phyloP scores from a whole-genome alignment of 2,888 invertebrate genomes.

The Drosophila mercatorum region DNA sequence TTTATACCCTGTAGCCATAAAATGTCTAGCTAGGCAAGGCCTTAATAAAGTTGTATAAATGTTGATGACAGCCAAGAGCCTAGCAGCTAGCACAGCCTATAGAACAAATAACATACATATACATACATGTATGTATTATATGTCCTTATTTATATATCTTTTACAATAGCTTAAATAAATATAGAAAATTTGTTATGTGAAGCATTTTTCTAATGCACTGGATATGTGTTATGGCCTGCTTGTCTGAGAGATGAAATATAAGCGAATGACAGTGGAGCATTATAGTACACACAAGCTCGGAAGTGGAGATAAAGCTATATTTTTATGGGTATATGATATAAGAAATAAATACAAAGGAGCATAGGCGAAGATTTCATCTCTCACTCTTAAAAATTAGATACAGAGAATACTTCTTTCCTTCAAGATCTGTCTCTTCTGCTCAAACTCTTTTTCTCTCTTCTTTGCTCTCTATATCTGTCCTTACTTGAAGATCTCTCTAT shows the following conservation, averaged over 20 bases:
- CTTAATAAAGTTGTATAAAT: conserved; percentile 45
- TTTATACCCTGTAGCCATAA: conserved; percentile 39
- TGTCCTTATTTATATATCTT: conserved; percentile 1
- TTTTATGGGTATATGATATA: too few relatives aligned
- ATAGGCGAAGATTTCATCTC: not conserved
- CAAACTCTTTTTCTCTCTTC: not conserved
- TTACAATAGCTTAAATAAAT: conserved; percentile 11
- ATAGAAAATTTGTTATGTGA: not conserved
- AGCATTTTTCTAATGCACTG: conserved; percentile 3
- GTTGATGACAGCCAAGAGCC: conserved; percentile 12
- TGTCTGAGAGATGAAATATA: not conserved
- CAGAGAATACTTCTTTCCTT: not conserved
- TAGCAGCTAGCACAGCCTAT: not conserved
- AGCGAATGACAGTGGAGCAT: not conserved
- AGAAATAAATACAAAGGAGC: too few relatives aligned
- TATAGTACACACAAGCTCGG: not conserved
- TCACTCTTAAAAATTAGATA: too few relatives aligned
- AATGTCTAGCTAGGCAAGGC: conserved; percentile 25
- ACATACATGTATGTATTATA: not conserved
- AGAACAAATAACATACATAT: conserved; percentile 6
- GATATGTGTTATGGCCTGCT: not conserved
- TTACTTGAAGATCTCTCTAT: not conserved
- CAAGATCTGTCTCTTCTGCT: not conserved
- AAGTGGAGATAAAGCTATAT: not conserved
- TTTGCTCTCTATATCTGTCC: not conserved